Conservation (phyloP, 2,888 invertebrate genomes). For the Ophion slaviceki region DNA sequence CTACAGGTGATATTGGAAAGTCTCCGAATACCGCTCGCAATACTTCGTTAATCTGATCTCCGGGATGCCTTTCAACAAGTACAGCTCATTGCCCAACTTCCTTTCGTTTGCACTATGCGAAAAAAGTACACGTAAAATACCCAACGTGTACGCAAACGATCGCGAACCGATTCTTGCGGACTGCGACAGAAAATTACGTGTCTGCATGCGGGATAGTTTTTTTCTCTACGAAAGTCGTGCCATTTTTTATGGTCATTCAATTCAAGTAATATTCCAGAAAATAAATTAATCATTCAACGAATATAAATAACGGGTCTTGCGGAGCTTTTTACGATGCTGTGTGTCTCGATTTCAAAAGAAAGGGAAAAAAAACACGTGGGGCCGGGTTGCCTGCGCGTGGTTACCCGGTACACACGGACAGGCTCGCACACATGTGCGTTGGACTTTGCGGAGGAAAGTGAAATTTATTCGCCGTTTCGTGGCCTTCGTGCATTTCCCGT, state of each 20-base stretch:
- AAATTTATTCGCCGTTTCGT: slow-evolving; percentile 64
- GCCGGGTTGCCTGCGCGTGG: not conserved
- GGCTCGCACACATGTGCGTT: slow-evolving; percentile 1
- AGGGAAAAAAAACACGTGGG: not conserved
- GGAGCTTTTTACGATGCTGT: not conserved
- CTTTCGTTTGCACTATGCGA: not conserved
- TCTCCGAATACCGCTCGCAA: not conserved
- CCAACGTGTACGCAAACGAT: not conserved
- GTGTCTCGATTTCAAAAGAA: not conserved
- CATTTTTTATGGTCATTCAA: not conserved
- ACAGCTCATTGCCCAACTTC: not conserved
- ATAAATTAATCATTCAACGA: not conserved
- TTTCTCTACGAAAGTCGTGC: not conserved
- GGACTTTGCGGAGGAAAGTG: slow-evolving; percentile 64
- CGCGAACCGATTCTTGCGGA: not conserved
- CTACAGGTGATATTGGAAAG: not conserved
- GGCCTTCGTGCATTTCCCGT: slow-evolving; percentile 57
- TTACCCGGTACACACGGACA: not conserved
- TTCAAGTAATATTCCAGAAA: not conserved
- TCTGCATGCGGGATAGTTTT: not conserved
- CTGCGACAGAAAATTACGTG: not conserved
- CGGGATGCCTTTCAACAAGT: not conserved
- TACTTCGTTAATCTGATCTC: not conserved
- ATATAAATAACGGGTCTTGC: not conserved
- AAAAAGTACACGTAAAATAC: not conserved